These are phyloP conservation scores for Bombus terrestris DNA, from an alignment of 1,140 invertebrate species.

Conservation along the genomic window DNA sequence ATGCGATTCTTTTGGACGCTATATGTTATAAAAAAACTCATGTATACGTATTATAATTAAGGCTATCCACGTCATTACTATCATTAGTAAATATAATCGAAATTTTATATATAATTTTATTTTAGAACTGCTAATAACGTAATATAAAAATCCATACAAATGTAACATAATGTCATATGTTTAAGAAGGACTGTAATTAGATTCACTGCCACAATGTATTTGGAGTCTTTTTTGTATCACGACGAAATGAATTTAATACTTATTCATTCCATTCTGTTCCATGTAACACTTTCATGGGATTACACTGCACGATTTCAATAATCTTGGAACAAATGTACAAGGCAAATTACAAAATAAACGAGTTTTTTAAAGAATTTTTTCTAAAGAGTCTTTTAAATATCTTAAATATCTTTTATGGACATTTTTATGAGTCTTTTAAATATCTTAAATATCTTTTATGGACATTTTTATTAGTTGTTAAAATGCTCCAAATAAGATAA, in stretches of 20 bases:
- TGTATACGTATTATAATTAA: conserved; percentile 48
- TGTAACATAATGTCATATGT: background rate
- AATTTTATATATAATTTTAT: conserved; percentile 40
- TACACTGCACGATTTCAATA: conserved; percentile 60
- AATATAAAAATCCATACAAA: background rate
- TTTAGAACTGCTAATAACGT: conserved; percentile 17
- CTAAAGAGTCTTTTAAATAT: conserved; percentile 12
- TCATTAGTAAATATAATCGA: conserved; percentile 46
- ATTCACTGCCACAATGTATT: conserved; percentile 64
- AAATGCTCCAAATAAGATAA: background rate
- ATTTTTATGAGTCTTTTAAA: background rate
- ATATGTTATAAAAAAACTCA: conserved; percentile 25
- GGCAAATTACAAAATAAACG: conserved; percentile 74
- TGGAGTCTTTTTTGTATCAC: conserved; percentile 52
- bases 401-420: background rate
- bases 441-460: background rate
- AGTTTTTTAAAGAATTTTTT: conserved; percentile 74
- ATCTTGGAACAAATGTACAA: conserved; percentile 71
- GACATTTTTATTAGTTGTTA: background rate
- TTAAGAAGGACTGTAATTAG: conserved; percentile 23
- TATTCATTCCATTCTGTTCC: conserved; percentile 70
- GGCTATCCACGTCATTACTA: background rate
- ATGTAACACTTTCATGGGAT: conserved; percentile 58
- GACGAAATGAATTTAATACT: conserved; percentile 54
- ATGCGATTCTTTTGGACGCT: background rate